Conservation (phyloP, 2,113 vertebrate species). For the Vidua macroura region DNA sequence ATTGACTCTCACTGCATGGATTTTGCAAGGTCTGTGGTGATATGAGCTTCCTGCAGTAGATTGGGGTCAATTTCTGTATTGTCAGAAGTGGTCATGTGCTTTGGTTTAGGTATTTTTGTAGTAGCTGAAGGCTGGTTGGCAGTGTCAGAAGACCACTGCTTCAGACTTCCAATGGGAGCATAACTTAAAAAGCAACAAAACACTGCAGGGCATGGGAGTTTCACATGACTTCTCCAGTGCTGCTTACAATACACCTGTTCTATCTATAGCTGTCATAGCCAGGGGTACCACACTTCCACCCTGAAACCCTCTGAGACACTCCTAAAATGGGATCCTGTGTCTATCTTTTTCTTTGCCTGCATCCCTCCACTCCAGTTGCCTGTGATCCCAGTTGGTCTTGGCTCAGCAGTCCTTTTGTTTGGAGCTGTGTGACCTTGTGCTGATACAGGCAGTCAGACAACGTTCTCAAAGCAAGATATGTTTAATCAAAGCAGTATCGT, state of each 20-base stretch:
- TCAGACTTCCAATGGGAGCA: not conserved
- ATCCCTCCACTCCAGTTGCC: not conserved
- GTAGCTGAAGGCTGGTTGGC: not conserved
- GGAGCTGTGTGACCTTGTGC: not conserved
- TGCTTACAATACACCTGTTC: not conserved
- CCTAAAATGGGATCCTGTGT: not conserved
- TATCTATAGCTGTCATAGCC: not conserved
- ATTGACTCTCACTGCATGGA: not conserved
- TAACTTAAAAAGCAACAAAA: not conserved
- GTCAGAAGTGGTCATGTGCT: not conserved
- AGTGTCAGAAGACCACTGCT: not conserved
- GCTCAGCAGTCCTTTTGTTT: not conserved
- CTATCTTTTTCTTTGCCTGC: not conserved
- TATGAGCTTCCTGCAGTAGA: not conserved
- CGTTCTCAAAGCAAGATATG: not conserved
- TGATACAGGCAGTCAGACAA: not conserved
- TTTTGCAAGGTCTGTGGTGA: conserved; percentile 4
- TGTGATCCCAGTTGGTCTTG: not conserved
- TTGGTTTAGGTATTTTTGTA: not conserved
- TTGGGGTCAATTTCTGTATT: not conserved
- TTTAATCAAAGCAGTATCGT: not conserved
- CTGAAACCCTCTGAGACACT: not conserved
- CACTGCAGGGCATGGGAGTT: not conserved
- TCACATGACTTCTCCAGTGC: not conserved
- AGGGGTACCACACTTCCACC: not conserved